These are phyloP conservation scores for Cephus rjabovi DNA, from an alignment of 2,888 invertebrate species.

Conservation along the genomic window DNA sequence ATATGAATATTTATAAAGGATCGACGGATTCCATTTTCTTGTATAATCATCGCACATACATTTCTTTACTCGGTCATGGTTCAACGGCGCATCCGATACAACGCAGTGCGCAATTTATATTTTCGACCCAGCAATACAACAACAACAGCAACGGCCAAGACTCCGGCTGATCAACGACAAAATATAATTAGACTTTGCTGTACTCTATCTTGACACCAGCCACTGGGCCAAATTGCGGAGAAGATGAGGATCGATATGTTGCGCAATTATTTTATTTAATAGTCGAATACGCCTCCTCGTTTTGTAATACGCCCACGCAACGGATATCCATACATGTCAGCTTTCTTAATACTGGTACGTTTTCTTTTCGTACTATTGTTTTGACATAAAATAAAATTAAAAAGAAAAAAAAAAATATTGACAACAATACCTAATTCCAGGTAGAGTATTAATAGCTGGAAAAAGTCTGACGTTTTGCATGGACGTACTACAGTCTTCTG, in stretches of 20 bases:
- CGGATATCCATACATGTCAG: neutral
- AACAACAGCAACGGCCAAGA: neutral
- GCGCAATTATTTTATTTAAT: constrained; percentile 41
- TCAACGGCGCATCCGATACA: neutral
- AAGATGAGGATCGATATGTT: constrained; percentile 48
- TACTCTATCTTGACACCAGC: neutral
- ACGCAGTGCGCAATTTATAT: neutral
- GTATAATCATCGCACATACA: constrained; percentile 1
- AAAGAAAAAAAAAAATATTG: neutral
- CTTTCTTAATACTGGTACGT: neutral
- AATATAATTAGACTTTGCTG: neutral
- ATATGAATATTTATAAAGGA: constrained; percentile 29
- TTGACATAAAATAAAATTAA: neutral
- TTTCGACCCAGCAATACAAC: neutral
- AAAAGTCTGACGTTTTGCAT: neutral
- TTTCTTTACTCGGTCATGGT: neutral
- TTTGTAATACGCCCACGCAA: neutral
- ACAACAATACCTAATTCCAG: neutral
- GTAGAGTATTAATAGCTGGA: neutral
- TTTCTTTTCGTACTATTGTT: neutral
- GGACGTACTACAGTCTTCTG: neutral
- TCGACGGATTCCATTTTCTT: constrained; percentile 20
- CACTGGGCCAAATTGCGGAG: constrained; percentile 21
- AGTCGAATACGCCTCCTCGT: constrained; percentile 27
- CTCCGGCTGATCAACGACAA: neutral